Conservation (phyloP, 2,888 invertebrate species). For the Amphipoea oculea region DNA sequence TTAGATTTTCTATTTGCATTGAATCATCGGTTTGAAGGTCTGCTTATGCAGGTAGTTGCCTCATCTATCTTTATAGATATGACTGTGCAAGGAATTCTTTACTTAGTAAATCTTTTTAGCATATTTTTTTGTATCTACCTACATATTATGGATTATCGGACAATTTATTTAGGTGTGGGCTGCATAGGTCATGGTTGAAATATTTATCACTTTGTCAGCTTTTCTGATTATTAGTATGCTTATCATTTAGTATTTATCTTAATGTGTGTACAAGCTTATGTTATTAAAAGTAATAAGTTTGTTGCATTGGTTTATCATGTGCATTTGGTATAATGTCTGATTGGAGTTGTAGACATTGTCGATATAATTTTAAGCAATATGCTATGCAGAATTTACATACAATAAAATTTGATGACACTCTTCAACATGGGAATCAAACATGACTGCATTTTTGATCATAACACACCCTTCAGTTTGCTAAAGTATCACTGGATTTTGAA, state of each 20-base stretch:
- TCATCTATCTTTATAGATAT: conserved; percentile 62
- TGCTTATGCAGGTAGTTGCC: conserved; percentile 65
- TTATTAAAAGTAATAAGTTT: conserved; percentile 22
- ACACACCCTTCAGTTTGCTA: neutral
- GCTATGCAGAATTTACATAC: neutral
- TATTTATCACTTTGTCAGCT: conserved; percentile 61
- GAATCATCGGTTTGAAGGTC: conserved; percentile 78
- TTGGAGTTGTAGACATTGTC: neutral
- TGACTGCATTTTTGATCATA: neutral
- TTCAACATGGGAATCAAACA: neutral
- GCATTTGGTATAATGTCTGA: neutral
- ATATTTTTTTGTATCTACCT: conserved; percentile 57
- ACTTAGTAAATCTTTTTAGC: conserved; percentile 26
- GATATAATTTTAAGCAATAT: neutral
- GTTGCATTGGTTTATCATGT: conserved; percentile 12
- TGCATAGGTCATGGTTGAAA: conserved; percentile 68
- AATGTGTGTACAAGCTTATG: conserved; percentile 17
- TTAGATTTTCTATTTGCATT: conserved; percentile 76
- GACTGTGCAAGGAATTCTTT: conserved; percentile 35
- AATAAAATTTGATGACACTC: neutral
- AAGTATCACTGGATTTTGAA: neutral
- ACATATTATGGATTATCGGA: conserved; percentile 44
- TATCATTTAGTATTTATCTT: conserved; percentile 42
- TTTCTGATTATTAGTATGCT: conserved; percentile 52
- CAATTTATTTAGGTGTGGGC: conserved; percentile 57